phyloP scores from a whole-genome alignment of 2,113 vertebrate species.

The Tetrax tetrax region DNA sequence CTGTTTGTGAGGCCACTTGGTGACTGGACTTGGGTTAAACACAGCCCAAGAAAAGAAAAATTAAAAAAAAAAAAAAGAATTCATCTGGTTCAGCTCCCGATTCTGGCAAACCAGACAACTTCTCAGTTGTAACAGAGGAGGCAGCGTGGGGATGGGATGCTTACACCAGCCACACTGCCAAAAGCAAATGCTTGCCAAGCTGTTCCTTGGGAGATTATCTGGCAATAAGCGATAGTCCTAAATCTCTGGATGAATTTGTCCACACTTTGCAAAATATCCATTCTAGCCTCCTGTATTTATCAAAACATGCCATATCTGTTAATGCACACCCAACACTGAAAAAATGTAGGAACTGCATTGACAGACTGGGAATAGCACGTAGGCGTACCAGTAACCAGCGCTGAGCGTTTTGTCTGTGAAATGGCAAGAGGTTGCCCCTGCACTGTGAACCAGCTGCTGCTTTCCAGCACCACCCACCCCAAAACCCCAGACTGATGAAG shows the following conservation, averaged over 20 bases:
- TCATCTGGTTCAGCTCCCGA: background rate
- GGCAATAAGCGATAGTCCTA: background rate
- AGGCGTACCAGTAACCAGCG: background rate
- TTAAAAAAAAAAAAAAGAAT: background rate
- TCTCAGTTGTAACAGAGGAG: background rate
- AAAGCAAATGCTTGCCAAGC: background rate
- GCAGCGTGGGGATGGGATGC: background rate
- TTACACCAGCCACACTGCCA: background rate
- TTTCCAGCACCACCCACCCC: background rate
- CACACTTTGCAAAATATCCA: background rate
- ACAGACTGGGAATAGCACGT: background rate
- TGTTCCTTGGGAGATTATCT: background rate
- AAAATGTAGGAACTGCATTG: background rate
- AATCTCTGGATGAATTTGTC: background rate
- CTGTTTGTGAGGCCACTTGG: background rate
- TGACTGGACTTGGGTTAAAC: background rate
- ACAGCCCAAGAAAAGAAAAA: background rate
- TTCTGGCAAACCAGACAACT: background rate
- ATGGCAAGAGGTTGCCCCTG: background rate
- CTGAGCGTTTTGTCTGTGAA: background rate
- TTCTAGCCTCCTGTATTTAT: background rate
- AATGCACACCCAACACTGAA: background rate
- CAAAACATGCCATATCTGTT: background rate
- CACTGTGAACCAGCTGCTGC: background rate
- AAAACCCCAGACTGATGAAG: background rate